Percentiles rank a stretch among this genome's conserved stretches.
phyloP scores from a whole-genome alignment of 2,888 invertebrate species.

The Lottia gigantea region DNA sequence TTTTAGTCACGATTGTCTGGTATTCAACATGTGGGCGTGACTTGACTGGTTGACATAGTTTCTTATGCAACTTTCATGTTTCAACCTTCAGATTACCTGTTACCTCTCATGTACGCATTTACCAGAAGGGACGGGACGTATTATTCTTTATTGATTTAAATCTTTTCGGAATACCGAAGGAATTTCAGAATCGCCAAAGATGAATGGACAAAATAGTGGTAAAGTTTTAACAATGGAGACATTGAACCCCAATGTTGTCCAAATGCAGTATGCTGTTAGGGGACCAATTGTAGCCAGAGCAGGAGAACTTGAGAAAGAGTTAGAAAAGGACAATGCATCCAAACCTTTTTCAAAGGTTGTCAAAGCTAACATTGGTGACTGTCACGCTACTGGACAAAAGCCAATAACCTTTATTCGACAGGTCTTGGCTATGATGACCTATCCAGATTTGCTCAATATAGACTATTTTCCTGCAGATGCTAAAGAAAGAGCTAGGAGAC shows the following conservation, averaged over 20 bases:
- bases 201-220: neutral
- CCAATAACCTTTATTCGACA: slow-evolving; percentile 97
- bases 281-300: slow-evolving; percentile 95
- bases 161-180: no score
- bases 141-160: no score
- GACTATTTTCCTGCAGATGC: slow-evolving; percentile 84
- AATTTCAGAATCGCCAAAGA: neutral
- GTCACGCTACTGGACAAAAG: slow-evolving; percentile 95
- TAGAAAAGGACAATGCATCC: slow-evolving; percentile 61
- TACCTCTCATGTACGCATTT: no score
- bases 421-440: slow-evolving; percentile 82
- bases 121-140: no score
- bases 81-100: no score
- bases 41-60: no score
- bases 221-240: slow-evolving; percentile 75
- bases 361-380: slow-evolving; percentile 97
- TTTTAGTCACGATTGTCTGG: no score
- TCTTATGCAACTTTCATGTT: no score
- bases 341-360: slow-evolving; percentile 92
- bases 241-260: slow-evolving; percentile 88
- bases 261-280: slow-evolving; percentile 97
- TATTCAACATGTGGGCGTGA: no score
- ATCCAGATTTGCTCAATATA: slow-evolving; percentile 77
- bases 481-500: slow-evolving; percentile 76
- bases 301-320: slow-evolving; percentile 89